Evolutionary conservation across 2,888 invertebrate genomes (phyloP), one percentile per base, ranked within the genome.

Genomic region (Plagiodera versicolora): DNA sequence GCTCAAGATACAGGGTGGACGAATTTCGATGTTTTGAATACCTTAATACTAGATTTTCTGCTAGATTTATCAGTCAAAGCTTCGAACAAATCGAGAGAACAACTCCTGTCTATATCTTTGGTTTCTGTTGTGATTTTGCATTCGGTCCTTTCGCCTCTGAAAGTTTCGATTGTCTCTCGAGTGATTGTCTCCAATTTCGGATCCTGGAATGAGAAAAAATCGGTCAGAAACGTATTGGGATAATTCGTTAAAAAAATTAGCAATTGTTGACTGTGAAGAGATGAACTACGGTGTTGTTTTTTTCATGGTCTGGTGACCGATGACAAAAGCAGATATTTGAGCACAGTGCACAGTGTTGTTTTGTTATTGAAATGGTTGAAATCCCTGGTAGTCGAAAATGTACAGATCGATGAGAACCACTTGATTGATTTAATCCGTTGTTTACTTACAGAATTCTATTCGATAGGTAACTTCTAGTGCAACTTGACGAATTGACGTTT

Each of bases 121-220:
- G 83, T 86, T 75, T 86, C 86, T 46, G 86, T 86, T 0, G 87
- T 87, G 56, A 86, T 83, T 76, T 86, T 87, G 70, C 86, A 82
- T 72, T 87, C 86, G 4, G 86, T 85, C 66, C 85, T 81, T 70
- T 86, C 85, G 30, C 87, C 87, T 68, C 83, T 81, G 74, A 86
- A 87, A 24, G 87, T 85, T 79, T 87, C 86, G 56, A 87, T 85
- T 54, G 87, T 87, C 77, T 87, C 87, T 67, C 86, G 82, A 20
- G 87, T 87, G 58, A 87, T 83, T 55, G 87, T 86, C 76, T 87
- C 86, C 64, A 86, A 81, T 74, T 86, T 84, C 46, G 86, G 86
- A 69, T 86, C 85, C 79, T 87, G 49, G 14, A 61, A 61, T 14
- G 2, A 45, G 16, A 53, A 44, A 45, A 35, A 1, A 49, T 49